These are phyloP conservation scores for Amblyjoppa fuscipennis DNA, from an alignment of 2,888 invertebrate genomes.

Conservation along the genomic window DNA sequence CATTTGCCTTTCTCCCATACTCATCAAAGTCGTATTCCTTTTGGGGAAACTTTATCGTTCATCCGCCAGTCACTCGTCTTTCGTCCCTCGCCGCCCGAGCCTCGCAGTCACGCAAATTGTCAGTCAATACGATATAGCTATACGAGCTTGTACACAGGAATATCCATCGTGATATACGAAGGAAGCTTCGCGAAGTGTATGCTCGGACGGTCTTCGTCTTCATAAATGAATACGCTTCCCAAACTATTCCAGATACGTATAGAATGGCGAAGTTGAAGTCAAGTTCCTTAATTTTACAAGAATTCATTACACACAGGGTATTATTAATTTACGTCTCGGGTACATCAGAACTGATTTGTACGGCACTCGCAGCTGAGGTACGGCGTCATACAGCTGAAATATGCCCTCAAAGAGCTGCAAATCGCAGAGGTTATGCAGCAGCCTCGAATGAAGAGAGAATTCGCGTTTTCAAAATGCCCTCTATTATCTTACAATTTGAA, in stretches of 20 bases:
- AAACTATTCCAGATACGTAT: conserved; percentile 2
- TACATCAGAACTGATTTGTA: not conserved
- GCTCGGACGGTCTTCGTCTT: not conserved
- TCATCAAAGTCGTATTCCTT: conserved; percentile 58
- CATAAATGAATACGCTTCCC: not conserved
- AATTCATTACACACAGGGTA: not conserved
- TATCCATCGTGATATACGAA: not conserved
- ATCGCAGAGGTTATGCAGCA: not conserved
- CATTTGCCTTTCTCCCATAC: conserved; percentile 11
- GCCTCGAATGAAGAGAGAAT: not conserved
- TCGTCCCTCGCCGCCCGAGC: conserved; percentile 35
- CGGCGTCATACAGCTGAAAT: not conserved
- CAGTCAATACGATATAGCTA: conserved; percentile 13
- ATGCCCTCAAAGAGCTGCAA: not conserved
- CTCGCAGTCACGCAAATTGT: conserved; percentile 56
- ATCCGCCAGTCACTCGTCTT: conserved; percentile 32
- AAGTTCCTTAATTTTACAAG: not conserved
- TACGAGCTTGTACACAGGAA: conserved; percentile 1
- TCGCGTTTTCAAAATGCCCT: not conserved
- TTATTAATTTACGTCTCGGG: not conserved
- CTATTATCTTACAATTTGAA: not conserved
- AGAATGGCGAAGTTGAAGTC: not conserved
- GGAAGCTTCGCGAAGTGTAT: conserved; percentile 6
- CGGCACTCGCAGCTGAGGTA: not conserved
- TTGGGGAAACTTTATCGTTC: conserved; percentile 60